phyloP scores from a whole-genome alignment of 2,797 vertebrate species.

The Momotus momota region DNA sequence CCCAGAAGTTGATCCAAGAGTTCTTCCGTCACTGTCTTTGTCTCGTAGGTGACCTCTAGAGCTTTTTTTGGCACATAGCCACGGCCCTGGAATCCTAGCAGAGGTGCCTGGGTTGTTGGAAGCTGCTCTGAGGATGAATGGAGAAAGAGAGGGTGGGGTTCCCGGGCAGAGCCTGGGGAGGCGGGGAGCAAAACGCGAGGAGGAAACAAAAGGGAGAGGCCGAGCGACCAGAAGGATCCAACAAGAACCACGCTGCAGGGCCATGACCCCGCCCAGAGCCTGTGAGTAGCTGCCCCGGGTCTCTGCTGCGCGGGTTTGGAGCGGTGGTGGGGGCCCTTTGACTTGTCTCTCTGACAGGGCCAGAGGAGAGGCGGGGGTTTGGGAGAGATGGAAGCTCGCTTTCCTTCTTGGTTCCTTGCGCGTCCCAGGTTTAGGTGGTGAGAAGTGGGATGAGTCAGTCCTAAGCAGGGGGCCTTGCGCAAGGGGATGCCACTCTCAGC shows the following conservation, averaged over 20 bases:
- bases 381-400: neutral
- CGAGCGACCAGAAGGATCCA: neutral
- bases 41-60: neutral
- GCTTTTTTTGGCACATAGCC: neutral
- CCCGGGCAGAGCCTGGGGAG: accelerated
- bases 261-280: constrained; percentile 15
- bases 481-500: accelerated
- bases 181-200: neutral
- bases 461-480: neutral
- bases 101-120: neutral
- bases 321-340: neutral
- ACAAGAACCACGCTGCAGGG: neutral
- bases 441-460: neutral
- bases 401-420: neutral
- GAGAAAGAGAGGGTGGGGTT: neutral
- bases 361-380: accelerated
- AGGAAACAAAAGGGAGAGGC: constrained; percentile 8
- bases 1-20: accelerated
- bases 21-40: neutral
- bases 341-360: neutral
- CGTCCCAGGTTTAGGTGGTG: neutral
- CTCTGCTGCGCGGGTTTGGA: neutral
- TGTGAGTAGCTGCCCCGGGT: constrained; percentile 2
- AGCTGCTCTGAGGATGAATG: neutral
- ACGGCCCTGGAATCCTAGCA: neutral